Percentiles rank a stretch among this genome's conserved stretches.
Conservation (phyloP, 2,888 invertebrate genomes). For the Tenthredo livida region DNA sequence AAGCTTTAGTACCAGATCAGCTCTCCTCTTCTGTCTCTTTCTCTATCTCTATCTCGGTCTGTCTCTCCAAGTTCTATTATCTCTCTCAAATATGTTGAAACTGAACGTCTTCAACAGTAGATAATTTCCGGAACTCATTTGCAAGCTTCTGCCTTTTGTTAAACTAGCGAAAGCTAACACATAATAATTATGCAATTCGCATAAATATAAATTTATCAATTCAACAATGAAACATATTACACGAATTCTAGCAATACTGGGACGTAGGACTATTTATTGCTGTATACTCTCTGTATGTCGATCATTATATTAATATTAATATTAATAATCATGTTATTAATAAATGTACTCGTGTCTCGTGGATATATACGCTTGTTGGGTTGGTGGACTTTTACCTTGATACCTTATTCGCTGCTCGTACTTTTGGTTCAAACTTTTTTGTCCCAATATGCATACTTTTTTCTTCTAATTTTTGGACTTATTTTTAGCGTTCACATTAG, state of each 20-base stretch:
- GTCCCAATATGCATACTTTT: slow-evolving; percentile 50
- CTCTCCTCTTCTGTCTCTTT: not conserved
- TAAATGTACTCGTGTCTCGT: slow-evolving; percentile 77
- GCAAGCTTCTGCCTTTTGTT: slow-evolving; percentile 61
- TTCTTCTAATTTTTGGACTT: slow-evolving; percentile 32
- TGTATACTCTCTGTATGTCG: slow-evolving; percentile 76
- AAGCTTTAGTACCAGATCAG: not conserved
- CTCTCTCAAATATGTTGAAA: slow-evolving; percentile 24
- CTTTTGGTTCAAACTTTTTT: slow-evolving; percentile 67
- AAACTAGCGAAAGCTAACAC: slow-evolving; percentile 72
- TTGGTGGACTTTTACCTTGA: slow-evolving; percentile 76
- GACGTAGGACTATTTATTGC: slow-evolving; percentile 66
- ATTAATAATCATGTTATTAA: slow-evolving; percentile 77
- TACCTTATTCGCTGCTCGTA: slow-evolving; percentile 75
- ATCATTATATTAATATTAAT: slow-evolving; percentile 75
- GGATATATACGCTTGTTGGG: slow-evolving; percentile 78
- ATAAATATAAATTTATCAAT: slow-evolving; percentile 52
- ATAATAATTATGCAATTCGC: slow-evolving; percentile 60
- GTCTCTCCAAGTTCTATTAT: not conserved
- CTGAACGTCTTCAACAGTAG: slow-evolving; percentile 32
- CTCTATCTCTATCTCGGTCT: not conserved
- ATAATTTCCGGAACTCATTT: slow-evolving; percentile 29
- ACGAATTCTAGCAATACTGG: slow-evolving; percentile 58
- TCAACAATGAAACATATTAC: slow-evolving; percentile 46
- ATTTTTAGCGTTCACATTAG: not conserved